A percentile compares a stretch with the other conserved stretches of the same genome.
Conservation (phyloP, 2,797 vertebrate species). For the Chromobotia macracanthus region DNA sequence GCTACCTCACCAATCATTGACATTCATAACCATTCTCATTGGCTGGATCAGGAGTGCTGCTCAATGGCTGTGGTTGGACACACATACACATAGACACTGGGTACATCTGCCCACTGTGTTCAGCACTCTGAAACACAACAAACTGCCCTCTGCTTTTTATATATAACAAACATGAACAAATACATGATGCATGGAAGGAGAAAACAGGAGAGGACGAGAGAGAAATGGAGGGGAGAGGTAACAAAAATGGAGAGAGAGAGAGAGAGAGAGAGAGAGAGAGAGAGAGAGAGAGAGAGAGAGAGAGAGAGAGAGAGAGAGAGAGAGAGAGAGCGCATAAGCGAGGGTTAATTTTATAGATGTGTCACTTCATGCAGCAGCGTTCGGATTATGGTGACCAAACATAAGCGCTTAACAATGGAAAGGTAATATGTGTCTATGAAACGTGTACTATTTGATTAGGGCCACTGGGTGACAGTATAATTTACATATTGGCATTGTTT, state of each 20-base stretch:
- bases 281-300: slow-evolving; percentile 62
- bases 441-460: slow-evolving; percentile 94
- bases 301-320: too few relatives aligned
- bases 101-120: slow-evolving; percentile 52
- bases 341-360: slow-evolving; percentile 81
- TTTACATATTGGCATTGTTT: slow-evolving; percentile 98
- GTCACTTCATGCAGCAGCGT: slow-evolving; percentile 85
- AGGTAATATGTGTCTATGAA: slow-evolving; percentile 95
- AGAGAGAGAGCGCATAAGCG: slow-evolving; percentile 82
- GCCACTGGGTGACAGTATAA: slow-evolving; percentile 93
- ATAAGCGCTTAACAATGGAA: slow-evolving; percentile 87
- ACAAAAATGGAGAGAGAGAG: slow-evolving; percentile 67
- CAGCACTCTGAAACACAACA: slow-evolving; percentile 67
- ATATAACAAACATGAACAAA: slow-evolving; percentile 74
- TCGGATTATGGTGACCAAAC: slow-evolving; percentile 84
- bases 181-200: slow-evolving; percentile 56
- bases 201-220: slow-evolving; percentile 69
- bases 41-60: slow-evolving; percentile 8
- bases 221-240: slow-evolving; percentile 69
- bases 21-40: slow-evolving; percentile 29
- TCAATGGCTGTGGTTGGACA: neutral
- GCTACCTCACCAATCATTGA: slow-evolving; percentile 15
- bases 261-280: slow-evolving; percentile 72
- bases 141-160: slow-evolving; percentile 78
- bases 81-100: slow-evolving; percentile 25